phyloP scores from a whole-genome alignment of 1,140 invertebrate species.

The Pseudomyrmex dendroicus region DNA sequence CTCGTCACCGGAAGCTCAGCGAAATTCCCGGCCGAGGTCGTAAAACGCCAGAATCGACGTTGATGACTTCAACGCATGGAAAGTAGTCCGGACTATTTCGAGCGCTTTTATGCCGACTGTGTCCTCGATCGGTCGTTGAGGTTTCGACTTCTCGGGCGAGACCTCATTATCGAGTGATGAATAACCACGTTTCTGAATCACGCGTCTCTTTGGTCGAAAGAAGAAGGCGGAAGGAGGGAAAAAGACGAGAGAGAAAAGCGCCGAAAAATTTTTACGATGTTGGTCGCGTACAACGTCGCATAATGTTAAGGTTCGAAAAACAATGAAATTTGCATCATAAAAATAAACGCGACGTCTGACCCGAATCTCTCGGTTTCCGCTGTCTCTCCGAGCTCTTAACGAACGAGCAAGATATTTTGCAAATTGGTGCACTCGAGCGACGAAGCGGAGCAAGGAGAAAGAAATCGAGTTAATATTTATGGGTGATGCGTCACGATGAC shows the following conservation, averaged over 20 bases:
- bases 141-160: constrained; percentile 48
- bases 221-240: neutral
- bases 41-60: neutral
- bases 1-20: constrained; percentile 70
- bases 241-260: neutral
- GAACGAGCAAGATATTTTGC: constrained; percentile 69
- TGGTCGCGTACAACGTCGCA: constrained; percentile 62
- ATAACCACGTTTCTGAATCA: constrained; percentile 73
- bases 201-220: constrained; percentile 5
- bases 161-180: constrained; percentile 67
- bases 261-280: constrained; percentile 61
- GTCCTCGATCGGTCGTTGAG: constrained; percentile 35
- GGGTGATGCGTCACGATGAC: constrained; percentile 3
- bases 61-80: constrained; percentile 11
- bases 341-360: constrained; percentile 54
- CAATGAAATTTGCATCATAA: constrained; percentile 79
- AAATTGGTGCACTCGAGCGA: constrained; percentile 73
- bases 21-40: constrained; percentile 57
- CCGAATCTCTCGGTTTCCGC: constrained; percentile 57
- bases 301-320: constrained; percentile 63
- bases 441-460: constrained; percentile 31
- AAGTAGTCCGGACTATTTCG: constrained; percentile 39
- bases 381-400: constrained; percentile 56
- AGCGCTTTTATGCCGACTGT: constrained; percentile 18
- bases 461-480: constrained; percentile 58